Base-by-base conservation (phyloP, 2,113 vertebrate genomes). In the Calyptomena viridis region DNA sequence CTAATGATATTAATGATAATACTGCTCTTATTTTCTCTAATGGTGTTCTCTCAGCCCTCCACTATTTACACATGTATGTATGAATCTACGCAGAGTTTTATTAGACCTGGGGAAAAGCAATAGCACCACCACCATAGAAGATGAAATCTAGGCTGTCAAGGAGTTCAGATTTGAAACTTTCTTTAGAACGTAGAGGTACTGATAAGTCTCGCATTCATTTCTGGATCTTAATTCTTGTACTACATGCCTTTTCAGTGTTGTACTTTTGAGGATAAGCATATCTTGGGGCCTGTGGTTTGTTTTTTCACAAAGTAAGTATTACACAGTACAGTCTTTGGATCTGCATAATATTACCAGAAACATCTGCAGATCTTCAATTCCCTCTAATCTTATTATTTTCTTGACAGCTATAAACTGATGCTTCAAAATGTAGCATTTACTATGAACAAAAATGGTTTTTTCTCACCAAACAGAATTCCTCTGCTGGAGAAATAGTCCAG, bases 311-410 rank as follows among this genome's bases (percentile, higher is more conserved):
- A 87, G 46, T 37, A 90, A 94, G 62, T 67, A 79, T 81, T 86
- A 62, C n/a, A 68, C n/a, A 66, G 30, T 62, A 87, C 62, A 39
- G 52, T 52, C 44, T 53, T 76, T 66, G 19, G 31, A 62, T 67
- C 91, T 93, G 82, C 79, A 63, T 66, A 83, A 58, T n/a, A 30
- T 95, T 71, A 69, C 52, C 50, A 92, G 60, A 87, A 78, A 62
- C 64, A 92, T 76, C 90, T 95, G 91, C 68, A 95, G 69, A 89
- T 39, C 68, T 86, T 95, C 90, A 93, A 0, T 69, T 95, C 42
- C 10, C 31, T 60, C 60, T 94, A 90, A 96, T 78, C 44, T 72
- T 49, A 80, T 77, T 87, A 35, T 27, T 94, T 77, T 33, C 63
- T 42, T 52, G 59, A 80, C 12, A 85, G 67, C 39, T 76, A 59